Evolutionary conservation across 2,888 invertebrate species (phyloP), one percentile per base, ranked within the genome.

Genomic region (Parnassius mnemosyne): DNA sequence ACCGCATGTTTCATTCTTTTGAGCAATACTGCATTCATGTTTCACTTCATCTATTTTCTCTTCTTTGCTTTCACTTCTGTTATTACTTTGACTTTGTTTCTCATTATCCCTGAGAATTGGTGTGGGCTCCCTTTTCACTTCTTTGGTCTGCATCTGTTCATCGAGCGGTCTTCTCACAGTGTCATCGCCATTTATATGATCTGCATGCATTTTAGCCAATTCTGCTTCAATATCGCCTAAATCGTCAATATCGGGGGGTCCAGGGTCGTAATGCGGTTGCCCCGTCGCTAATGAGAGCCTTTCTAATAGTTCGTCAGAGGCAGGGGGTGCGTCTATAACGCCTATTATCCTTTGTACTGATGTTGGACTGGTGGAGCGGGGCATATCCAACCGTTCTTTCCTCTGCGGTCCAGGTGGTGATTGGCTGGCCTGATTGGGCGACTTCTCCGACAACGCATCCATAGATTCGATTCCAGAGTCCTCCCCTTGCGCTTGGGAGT

Each of bases 371-470:
- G 89, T 88, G 47, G 89, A 87, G 9, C 86, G 78, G 1, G 89
- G 87, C 85, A 89, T 84, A 68, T 89, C 87, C 43, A 87, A 78
- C 3, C 89, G 80, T 66, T 91, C 90, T 68, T 89, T 89, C 51
- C 85, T 76, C 75, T 85, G 84, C 20, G 83, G 83, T 1, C 92
- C 86, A 73, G 93, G 92, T 67, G 93, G 96, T 82, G 94, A 96
- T 89, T 90, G 96, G 85, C 93, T 95, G 85, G 96, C 95, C 81
- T 97, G 97, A 83, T 96, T 96, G n/a, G 96, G 96, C 67, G 95
- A 96, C 80, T 97, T 97, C 81, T 97, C 97, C 20, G 97, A 97
- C n/a, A 97, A 85, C 2, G 97, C 97, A 80, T 97, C 97, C 97
- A 97, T 97, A 47, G 97, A 97, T 82, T 97, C 97, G 62, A 97